A percentile compares a stretch with the other conserved stretches of the same genome.
Evolutionary conservation across 1,140 invertebrate species (phyloP).

Genomic region (Theocolax elegans): DNA sequence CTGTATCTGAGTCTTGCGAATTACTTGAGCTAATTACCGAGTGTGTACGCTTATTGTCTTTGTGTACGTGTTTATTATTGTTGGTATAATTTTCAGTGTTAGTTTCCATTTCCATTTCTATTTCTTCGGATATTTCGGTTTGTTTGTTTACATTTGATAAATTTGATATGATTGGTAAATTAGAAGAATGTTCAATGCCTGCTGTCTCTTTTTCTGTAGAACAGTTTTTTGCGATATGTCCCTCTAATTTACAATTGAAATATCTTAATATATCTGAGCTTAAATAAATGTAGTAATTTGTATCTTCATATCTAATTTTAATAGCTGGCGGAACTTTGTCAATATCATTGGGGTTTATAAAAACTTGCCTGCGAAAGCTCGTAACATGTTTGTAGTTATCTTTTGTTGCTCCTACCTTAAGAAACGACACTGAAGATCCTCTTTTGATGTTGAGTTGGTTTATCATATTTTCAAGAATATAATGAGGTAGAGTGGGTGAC

Average conservation of each 20-base stretch:
- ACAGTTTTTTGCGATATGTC: slow-evolving; percentile 2
- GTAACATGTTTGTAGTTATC: not conserved
- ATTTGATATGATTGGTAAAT: too few species aligned
- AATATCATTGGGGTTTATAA: not conserved
- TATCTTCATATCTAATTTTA: slow-evolving; percentile 8
- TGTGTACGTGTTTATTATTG: too few species aligned
- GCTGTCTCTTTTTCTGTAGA: too few species aligned
- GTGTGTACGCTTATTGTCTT: too few species aligned
- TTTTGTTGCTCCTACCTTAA: not conserved
- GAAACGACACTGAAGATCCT: not conserved
- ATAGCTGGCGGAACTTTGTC: slow-evolving; percentile 2
- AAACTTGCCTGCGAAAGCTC: not conserved
- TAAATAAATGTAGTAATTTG: slow-evolving; percentile 18
- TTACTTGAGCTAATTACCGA: too few species aligned
- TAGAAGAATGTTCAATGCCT: too few species aligned
- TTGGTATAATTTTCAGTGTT: too few species aligned
- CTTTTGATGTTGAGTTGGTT: not conserved
- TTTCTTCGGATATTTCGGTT: too few species aligned
- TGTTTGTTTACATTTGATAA: too few species aligned
- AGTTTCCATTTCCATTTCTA: too few species aligned
- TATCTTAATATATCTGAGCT: slow-evolving; percentile 17
- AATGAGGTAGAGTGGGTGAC: not conserved
- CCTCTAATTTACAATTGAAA: slow-evolving; percentile 26
- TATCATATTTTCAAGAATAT: slow-evolving; percentile 7
- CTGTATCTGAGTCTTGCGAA: too few species aligned